Conservation (phyloP, 2,113 vertebrate genomes). For the Hystrix brachyura region DNA sequence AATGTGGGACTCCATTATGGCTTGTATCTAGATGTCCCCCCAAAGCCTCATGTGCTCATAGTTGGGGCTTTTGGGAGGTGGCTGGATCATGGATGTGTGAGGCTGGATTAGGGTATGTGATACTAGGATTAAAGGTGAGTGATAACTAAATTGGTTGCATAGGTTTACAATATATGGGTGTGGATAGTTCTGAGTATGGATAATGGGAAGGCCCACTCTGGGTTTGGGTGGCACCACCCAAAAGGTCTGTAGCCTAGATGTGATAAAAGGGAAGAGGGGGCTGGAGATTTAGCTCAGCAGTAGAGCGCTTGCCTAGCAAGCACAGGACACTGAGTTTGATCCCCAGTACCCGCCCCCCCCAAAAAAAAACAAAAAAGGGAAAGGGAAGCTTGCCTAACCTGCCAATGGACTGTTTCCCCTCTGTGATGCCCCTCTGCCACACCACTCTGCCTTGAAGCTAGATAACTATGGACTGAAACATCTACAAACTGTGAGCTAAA, state of each 20-base stretch:
- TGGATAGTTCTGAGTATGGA: background rate
- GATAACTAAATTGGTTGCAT: background rate
- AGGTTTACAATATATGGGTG: no score
- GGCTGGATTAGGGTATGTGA: background rate
- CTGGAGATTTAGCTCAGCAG: no score
- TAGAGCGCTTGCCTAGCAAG: no score
- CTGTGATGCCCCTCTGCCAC: background rate
- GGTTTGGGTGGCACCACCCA: background rate
- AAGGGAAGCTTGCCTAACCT: background rate
- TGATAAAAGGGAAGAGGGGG: background rate
- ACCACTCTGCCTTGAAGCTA: background rate
- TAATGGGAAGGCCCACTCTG: background rate
- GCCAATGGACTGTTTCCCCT: background rate
- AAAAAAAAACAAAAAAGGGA: background rate
- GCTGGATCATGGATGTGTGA: background rate
- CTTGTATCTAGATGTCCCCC: background rate
- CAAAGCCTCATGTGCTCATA: background rate
- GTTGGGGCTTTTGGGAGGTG: background rate
- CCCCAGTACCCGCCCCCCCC: no score
- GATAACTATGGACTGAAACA: background rate
- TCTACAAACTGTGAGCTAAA: background rate
- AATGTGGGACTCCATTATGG: background rate
- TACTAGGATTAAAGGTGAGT: background rate
- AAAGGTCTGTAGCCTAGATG: background rate
- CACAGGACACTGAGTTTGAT: no score